Evolutionary conservation across 2,888 invertebrate genomes (phyloP).

Genomic region (Trachelus troglodyta): DNA sequence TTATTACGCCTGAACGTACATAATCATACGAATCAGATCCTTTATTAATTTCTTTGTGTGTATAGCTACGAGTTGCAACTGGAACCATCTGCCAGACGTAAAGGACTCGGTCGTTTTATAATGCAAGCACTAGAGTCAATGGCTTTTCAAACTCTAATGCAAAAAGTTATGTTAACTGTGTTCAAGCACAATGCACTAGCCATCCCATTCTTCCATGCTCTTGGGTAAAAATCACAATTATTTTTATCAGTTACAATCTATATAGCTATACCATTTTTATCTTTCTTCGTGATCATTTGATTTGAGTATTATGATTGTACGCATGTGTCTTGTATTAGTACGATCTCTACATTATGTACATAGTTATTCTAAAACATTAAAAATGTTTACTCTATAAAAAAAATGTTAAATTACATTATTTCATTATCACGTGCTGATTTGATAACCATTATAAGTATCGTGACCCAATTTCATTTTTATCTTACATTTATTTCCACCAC

Average conservation of each 20-base stretch:
- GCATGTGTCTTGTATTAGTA: no score
- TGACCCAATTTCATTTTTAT: constrained; percentile 5
- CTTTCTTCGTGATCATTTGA: no score
- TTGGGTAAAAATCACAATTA: constrained; percentile 70
- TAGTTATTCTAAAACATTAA: no score
- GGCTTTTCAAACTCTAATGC: constrained; percentile 79
- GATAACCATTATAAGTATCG: no score
- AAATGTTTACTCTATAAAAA: no score
- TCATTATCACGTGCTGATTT: no score
- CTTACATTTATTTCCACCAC: constrained; percentile 10
- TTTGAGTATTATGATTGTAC: no score
- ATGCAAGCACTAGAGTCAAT: constrained; percentile 82
- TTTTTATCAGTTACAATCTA: neutral
- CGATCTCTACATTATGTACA: no score
- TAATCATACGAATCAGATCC: constrained; percentile 1
- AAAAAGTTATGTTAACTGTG: constrained; percentile 84
- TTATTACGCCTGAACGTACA: neutral
- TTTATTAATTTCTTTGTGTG: constrained; percentile 29
- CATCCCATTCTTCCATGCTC: constrained; percentile 79
- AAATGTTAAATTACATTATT: no score
- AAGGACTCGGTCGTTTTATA: constrained; percentile 86
- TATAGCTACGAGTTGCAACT: constrained; percentile 90
- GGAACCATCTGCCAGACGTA: constrained; percentile 75
- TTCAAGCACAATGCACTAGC: constrained; percentile 82
- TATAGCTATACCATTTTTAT: no score